phyloP scores from a whole-genome alignment of 1,140 invertebrate genomes.

The Pseudomyrmex dendroicus region DNA sequence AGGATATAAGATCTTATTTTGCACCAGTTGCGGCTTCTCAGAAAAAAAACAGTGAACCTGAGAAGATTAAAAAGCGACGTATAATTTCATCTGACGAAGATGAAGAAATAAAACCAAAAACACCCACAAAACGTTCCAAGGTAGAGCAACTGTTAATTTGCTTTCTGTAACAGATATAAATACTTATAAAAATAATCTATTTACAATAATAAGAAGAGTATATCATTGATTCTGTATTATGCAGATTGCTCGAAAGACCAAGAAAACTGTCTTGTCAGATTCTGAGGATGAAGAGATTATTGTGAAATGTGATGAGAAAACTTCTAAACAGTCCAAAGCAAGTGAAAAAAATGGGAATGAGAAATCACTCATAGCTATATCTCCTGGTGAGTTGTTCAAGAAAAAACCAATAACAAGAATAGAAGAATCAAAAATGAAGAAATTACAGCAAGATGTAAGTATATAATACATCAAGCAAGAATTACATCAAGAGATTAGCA shows the following conservation, averaged over 20 bases:
- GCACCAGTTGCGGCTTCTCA: conserved; percentile 4
- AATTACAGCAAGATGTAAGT: conserved; percentile 62
- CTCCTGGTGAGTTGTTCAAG: conserved; percentile 80
- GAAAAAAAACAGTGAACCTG: not conserved
- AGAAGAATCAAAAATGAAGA: conserved; percentile 72
- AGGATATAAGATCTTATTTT: conserved; percentile 78
- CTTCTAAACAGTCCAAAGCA: not conserved
- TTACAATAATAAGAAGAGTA: not conserved
- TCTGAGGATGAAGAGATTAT: conserved; percentile 79
- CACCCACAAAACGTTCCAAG: conserved; percentile 62
- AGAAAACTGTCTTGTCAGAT: conserved; percentile 74
- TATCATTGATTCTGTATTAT: not conserved
- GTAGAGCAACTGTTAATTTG: conserved; percentile 15
- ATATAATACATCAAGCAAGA: conserved; percentile 16
- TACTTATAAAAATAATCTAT: not conserved
- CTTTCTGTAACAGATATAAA: not conserved
- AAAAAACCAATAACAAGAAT: conserved; percentile 80
- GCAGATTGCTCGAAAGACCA: conserved; percentile 30
- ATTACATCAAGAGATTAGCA: not conserved
- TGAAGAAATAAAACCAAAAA: conserved; percentile 51
- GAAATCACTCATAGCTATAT: conserved; percentile 57
- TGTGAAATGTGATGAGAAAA: not conserved
- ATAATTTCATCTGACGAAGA: conserved; percentile 78
- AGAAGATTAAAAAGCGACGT: conserved; percentile 65
- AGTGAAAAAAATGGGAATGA: conserved; percentile 26